These are phyloP conservation scores for Oophaga pumilio DNA, from an alignment of 2,113 vertebrate genomes.

Conservation along the genomic window DNA sequence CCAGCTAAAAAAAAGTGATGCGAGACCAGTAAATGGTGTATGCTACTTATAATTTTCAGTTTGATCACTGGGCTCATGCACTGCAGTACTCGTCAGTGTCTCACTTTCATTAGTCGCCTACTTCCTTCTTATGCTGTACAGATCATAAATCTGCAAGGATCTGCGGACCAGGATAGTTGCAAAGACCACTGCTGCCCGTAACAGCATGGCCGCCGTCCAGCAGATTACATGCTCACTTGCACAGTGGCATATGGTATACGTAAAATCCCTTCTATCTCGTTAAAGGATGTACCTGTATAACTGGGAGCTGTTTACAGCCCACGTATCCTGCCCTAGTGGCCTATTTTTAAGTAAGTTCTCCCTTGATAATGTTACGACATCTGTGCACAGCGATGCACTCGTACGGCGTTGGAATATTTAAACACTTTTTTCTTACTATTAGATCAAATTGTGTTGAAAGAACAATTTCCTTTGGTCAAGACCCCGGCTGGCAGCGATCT, in stretches of 20 bases:
- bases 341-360: neutral
- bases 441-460: no score
- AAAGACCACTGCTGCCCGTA: neutral
- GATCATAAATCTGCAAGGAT: neutral
- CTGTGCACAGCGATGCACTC: neutral
- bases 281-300: slow-evolving; percentile 52
- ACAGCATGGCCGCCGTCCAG: neutral
- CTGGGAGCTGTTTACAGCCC: slow-evolving; percentile 10
- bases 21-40: no score
- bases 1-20: no score
- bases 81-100: no score
- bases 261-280: slow-evolving; percentile 47
- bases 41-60: no score
- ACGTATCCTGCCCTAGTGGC: slow-evolving; percentile 38
- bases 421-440: no score
- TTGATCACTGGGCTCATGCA: no score
- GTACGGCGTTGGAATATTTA: neutral
- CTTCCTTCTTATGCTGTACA: neutral
- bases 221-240: slow-evolving; percentile 41
- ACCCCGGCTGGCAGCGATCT: no score
- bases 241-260: slow-evolving; percentile 34
- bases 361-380: neutral
- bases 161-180: neutral
- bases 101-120: neutral
- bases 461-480: no score